phyloP scores from a whole-genome alignment of 2,888 invertebrate genomes.

The Diaprepes abbreviatus region DNA sequence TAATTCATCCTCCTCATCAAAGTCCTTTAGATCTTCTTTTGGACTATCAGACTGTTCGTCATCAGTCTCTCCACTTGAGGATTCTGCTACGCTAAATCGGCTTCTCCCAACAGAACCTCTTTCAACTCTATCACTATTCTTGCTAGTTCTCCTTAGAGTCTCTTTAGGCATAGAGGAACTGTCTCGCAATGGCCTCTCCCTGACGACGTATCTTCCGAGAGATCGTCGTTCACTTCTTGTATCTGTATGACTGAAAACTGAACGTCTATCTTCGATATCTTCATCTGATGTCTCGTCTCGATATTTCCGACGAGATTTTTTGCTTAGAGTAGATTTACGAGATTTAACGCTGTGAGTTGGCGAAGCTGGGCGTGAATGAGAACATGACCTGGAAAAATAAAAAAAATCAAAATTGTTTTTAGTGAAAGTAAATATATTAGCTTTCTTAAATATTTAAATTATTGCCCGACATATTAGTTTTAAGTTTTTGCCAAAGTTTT shows the following conservation, averaged over 20 bases:
- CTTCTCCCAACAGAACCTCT: conserved; percentile 57
- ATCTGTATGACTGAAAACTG: conserved; percentile 61
- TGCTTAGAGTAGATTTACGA: conserved; percentile 76
- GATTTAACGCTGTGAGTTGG: conserved; percentile 80
- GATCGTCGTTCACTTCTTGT: conserved; percentile 59
- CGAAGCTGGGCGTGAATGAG: conserved; percentile 76
- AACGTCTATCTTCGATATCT: conserved; percentile 61
- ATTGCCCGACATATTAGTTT: too few species aligned
- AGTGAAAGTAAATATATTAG: too few species aligned
- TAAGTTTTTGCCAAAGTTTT: background rate
- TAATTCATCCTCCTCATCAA: conserved; percentile 54
- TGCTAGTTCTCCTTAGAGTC: conserved; percentile 51
- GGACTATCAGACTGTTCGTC: conserved; percentile 59
- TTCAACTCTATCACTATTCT: conserved; percentile 55
- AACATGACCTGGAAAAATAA: conserved; percentile 68
- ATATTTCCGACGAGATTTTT: conserved; percentile 69
- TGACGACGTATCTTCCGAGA: conserved; percentile 56
- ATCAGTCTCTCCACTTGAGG: conserved; percentile 60
- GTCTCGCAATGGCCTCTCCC: conserved; percentile 57
- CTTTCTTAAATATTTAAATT: too few species aligned
- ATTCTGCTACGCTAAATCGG: conserved; percentile 57
- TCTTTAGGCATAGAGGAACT: conserved; percentile 62
- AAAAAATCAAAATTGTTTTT: too few species aligned
- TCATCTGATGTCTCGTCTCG: conserved; percentile 69
- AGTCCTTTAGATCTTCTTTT: conserved; percentile 52